Evolutionary conservation across 1,140 invertebrate species (phyloP).

Genomic region (Carposina sasakii): DNA sequence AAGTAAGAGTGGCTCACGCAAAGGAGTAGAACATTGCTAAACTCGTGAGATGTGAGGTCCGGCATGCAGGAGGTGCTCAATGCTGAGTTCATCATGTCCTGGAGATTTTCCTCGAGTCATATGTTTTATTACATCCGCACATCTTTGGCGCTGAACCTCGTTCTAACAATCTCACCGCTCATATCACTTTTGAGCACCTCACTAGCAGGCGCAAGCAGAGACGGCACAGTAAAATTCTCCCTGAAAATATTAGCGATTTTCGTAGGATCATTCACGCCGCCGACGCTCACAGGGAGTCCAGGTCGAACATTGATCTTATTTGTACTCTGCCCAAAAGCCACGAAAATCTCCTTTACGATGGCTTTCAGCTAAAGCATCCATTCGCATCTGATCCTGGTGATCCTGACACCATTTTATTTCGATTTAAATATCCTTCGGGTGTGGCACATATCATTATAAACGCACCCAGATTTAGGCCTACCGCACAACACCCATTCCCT

Average conservation of each 20-base stretch:
- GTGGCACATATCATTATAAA: neutral
- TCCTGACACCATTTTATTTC: neutral
- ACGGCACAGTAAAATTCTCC: neutral
- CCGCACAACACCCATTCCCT: neutral
- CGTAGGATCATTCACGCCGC: neutral
- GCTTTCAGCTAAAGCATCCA: neutral
- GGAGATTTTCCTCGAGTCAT: neutral
- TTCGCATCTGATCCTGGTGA: neutral
- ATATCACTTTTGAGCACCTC: neutral
- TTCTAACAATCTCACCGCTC: neutral
- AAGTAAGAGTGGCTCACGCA: neutral
- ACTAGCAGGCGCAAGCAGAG: neutral
- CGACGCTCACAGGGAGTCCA: neutral
- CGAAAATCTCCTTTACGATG: neutral
- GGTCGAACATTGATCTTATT: neutral
- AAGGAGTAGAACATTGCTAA: neutral
- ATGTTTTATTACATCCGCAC: neutral
- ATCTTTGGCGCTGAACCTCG: neutral
- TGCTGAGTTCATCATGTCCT: neutral
- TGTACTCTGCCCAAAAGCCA: neutral
- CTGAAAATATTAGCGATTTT: neutral
- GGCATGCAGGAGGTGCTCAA: neutral
- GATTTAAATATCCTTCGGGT: neutral
- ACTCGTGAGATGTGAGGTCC: too few relatives aligned
- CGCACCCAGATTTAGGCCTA: neutral